phyloP scores from a whole-genome alignment of 2,888 invertebrate genomes.

The Nemoura dubitans region DNA sequence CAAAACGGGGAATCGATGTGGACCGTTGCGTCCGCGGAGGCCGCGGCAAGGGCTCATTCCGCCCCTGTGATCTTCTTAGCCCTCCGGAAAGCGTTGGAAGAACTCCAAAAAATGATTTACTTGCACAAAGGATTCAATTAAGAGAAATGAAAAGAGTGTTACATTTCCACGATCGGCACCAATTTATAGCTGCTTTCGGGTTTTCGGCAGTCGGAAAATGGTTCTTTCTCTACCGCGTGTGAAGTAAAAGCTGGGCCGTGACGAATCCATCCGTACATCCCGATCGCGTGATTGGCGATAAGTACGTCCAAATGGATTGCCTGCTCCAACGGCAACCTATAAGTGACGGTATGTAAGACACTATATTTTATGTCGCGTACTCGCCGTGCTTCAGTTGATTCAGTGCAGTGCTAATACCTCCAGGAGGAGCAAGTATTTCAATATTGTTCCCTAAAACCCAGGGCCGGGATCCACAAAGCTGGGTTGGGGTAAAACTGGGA shows the following conservation, averaged over 20 bases:
- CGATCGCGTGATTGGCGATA: background rate
- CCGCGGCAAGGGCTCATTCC: background rate
- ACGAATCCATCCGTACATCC: background rate
- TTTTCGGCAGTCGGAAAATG: background rate
- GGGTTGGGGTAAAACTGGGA: no score
- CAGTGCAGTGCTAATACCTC: no score
- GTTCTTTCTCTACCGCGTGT: background rate
- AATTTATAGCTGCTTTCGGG: background rate
- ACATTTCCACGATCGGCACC: background rate
- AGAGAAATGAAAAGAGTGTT: constrained; percentile 7
- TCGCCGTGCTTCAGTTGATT: no score
- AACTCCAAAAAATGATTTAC: background rate
- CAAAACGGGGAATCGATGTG: background rate
- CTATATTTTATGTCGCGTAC: no score
- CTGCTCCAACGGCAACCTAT: background rate
- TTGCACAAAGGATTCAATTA: background rate
- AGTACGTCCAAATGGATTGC: background rate
- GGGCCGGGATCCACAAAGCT: no score
- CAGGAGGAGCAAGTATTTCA: no score
- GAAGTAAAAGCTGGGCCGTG: background rate
- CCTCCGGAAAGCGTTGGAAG: background rate
- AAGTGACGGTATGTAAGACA: no score
- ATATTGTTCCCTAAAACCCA: no score
- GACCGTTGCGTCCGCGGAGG: background rate
- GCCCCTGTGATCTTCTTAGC: background rate